Conservation (phyloP, 2,888 invertebrate genomes). For the Leptothorax acervorum region DNA sequence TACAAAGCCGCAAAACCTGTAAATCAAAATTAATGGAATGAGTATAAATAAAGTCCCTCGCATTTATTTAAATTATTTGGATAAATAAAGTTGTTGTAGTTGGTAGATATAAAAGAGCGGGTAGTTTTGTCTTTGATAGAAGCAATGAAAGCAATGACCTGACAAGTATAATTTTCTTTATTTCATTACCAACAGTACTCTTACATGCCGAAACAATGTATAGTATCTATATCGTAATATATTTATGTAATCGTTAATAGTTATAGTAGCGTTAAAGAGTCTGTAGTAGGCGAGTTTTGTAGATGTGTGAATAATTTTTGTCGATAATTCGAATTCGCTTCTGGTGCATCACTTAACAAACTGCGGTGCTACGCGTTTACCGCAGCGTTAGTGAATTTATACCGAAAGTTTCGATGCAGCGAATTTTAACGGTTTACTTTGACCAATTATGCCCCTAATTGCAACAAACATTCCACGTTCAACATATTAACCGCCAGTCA, state of each 20-base stretch:
- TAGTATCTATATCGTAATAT: slow-evolving; percentile 79
- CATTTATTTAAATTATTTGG: slow-evolving; percentile 15
- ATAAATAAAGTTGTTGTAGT: not conserved
- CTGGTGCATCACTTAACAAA: slow-evolving; percentile 23
- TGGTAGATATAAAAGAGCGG: not conserved
- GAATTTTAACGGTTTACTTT: slow-evolving; percentile 23
- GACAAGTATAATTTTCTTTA: slow-evolving; percentile 82
- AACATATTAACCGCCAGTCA: not conserved
- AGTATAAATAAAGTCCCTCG: not conserved
- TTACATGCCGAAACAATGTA: slow-evolving; percentile 82
- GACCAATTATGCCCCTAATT: slow-evolving; percentile 20
- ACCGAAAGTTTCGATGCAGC: not conserved
- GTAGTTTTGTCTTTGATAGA: not conserved
- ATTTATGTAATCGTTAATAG: slow-evolving; percentile 75
- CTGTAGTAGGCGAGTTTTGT: slow-evolving; percentile 80
- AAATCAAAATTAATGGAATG: slow-evolving; percentile 32
- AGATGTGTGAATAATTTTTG: slow-evolving; percentile 78
- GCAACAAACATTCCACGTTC: slow-evolving; percentile 22
- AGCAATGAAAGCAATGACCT: slow-evolving; percentile 39
- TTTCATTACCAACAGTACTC: slow-evolving; percentile 82
- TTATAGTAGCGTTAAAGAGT: slow-evolving; percentile 80
- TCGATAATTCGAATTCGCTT: slow-evolving; percentile 74
- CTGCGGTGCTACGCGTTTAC: not conserved
- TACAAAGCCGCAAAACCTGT: slow-evolving; percentile 9
- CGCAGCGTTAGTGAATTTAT: not conserved